These are phyloP conservation scores for Agonum fuliginosum DNA, from an alignment of 2,888 invertebrate species.

Conservation along the genomic window DNA sequence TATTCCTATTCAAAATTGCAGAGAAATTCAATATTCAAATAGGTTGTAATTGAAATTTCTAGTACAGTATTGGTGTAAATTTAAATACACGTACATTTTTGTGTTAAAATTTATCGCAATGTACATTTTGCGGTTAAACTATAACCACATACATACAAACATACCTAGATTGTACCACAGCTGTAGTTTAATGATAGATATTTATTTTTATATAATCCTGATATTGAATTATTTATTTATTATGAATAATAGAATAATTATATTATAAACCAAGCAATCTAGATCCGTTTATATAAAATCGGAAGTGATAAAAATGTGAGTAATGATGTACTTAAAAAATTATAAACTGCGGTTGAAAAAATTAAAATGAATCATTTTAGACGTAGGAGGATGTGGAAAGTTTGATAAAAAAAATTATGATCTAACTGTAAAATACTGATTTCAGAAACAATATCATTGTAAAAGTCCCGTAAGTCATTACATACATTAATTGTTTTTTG, in stretches of 20 bases:
- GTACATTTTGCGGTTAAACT: conserved; percentile 1
- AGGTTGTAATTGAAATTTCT: neutral
- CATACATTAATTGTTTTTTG: too few species aligned
- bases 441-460: neutral
- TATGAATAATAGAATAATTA: too few species aligned
- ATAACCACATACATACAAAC: conserved; percentile 19
- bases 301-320: too few species aligned
- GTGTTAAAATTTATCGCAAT: neutral
- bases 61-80: neutral
- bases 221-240: too few species aligned
- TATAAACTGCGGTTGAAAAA: neutral
- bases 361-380: conserved; percentile 9
- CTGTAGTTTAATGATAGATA: too few species aligned
- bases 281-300: too few species aligned
- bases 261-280: too few species aligned
- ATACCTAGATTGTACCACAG: neutral
- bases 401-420: conserved; percentile 13
- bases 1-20: neutral
- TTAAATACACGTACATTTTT: conserved; percentile 8
- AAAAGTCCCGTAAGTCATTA: conserved; percentile 10
- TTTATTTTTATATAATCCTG: too few species aligned
- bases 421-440: neutral
- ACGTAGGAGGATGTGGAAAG: conserved; percentile 20
- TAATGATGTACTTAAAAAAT: conserved; percentile 3
- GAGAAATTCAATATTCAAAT: neutral